phyloP scores from a whole-genome alignment of 2,888 invertebrate genomes.

The Drosophila bunnanda region DNA sequence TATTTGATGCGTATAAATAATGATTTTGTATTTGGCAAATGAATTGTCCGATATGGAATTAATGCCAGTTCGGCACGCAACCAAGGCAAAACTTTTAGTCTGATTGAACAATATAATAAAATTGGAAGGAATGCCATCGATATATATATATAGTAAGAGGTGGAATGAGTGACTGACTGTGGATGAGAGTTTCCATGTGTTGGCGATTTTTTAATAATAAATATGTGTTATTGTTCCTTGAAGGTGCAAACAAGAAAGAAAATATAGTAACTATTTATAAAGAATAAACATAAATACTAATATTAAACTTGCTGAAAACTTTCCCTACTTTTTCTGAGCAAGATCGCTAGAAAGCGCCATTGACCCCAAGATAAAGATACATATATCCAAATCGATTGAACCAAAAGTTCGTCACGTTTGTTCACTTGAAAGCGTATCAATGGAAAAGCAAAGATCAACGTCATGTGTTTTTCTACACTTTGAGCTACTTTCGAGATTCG shows the following conservation, averaged over 20 bases:
- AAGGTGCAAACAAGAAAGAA: background rate
- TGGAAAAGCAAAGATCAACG: conserved; percentile 12
- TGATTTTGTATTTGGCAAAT: conserved; percentile 68
- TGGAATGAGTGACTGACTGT: conserved; percentile 5
- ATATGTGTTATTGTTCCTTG: background rate
- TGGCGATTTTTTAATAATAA: background rate
- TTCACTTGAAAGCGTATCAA: conserved; percentile 53
- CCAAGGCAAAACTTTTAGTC: conserved; percentile 62
- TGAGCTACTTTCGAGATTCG: conserved; percentile 35
- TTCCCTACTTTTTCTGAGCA: conserved; percentile 46
- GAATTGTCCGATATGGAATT: conserved; percentile 62
- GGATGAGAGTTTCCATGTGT: conserved; percentile 24
- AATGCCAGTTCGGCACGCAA: conserved; percentile 71
- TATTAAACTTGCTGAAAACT: conserved; percentile 3
- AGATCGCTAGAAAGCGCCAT: conserved; percentile 51
- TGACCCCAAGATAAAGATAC: conserved; percentile 22
- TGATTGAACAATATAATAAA: conserved; percentile 57
- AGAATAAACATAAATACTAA: background rate
- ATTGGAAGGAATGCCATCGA: conserved; percentile 7
- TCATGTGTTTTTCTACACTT: conserved; percentile 18
- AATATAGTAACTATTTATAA: background rate
- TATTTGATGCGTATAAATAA: conserved; percentile 66
- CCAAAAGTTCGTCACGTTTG: conserved; percentile 62
- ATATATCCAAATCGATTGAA: conserved; percentile 61
- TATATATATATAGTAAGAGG: too few relatives aligned